phyloP scores from a whole-genome alignment of 2,113 vertebrate genomes.

The Dasyprocta punctata region DNA sequence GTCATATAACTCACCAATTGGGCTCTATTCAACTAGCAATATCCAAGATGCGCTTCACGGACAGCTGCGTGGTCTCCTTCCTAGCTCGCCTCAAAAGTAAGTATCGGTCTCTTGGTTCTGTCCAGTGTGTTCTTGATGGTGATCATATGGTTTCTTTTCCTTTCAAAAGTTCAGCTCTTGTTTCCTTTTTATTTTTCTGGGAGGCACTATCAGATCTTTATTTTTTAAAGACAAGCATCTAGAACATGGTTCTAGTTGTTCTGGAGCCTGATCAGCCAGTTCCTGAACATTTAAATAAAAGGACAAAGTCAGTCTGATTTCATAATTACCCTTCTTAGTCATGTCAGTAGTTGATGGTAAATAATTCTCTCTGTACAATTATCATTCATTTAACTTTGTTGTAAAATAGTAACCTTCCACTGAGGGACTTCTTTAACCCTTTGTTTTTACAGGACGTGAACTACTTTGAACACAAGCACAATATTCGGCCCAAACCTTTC shows the following conservation, averaged over 20 bases:
- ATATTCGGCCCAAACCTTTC: slow-evolving; percentile 94
- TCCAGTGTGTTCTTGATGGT: neutral
- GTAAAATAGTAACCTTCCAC: neutral
- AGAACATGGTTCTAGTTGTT: slow-evolving; percentile 42
- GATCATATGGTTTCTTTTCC: slow-evolving; percentile 49
- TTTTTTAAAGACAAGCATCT: slow-evolving; percentile 46
- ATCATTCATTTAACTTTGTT: neutral
- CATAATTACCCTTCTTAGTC: neutral
- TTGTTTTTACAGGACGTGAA: slow-evolving; percentile 90
- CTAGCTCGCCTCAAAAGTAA: slow-evolving; percentile 91
- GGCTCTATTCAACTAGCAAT: slow-evolving; percentile 98
- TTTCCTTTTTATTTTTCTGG: slow-evolving; percentile 66
- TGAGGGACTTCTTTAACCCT: slow-evolving; percentile 79
- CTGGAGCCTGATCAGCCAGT: neutral
- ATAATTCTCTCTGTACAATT: neutral
- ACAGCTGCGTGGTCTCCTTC: slow-evolving; percentile 94
- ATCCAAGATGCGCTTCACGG: slow-evolving; percentile 97
- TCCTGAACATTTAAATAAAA: neutral
- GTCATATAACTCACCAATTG: slow-evolving; percentile 98
- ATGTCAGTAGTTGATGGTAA: slow-evolving; percentile 30
- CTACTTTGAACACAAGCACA: slow-evolving; percentile 96
- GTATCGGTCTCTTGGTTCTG: slow-evolving; percentile 73
- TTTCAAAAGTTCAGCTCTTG: slow-evolving; percentile 87
- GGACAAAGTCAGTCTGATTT: neutral
- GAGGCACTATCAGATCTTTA: slow-evolving; percentile 23